Evolutionary conservation across 2,797 vertebrate species (phyloP), one percentile per base, ranked within the genome.

Genomic region (Anguilla megastoma): DNA sequence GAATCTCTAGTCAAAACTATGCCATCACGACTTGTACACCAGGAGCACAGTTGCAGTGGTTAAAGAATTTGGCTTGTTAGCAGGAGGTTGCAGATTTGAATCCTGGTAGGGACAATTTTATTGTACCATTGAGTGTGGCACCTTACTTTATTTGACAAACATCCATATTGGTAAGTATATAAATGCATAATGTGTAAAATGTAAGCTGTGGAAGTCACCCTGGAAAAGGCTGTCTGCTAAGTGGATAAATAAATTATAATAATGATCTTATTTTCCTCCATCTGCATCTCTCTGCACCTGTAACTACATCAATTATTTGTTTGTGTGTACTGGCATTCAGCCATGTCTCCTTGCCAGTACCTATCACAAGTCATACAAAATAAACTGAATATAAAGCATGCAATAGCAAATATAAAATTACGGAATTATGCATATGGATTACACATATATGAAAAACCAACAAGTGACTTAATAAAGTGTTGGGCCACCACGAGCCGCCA

Each of bases 281-380:
- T 80, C 41, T 48, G 41, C 18, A 80, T 80, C 76, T 80, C 76
- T 80, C 18, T 80, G 76, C 76, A 80, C 76, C 76, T 80, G 76
- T n/a, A 80, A 41, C 76, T 80, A 48, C 41, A 80, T 36, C 33
- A 76, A 41, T 76, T 41, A 41, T 76, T 76, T 36, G 74, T 36
- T 36, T 76, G 33, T 76, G 30, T 18, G 74, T 48, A 48, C 41
- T 80, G 76, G 36, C 76, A 48, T 80, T 21, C 41, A 80, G 76
- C 76, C 41, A 48, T 36, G 12, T 16, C 14, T 41, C 16, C 30
- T 76, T 41, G 33, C 12, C 41, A 48, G 76, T 8, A 80, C 36
- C 33, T 21, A 8, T 80, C 76, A 80, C 6, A 80, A 48, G 33
- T 36, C 33, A 76, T 76, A 76, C 30, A 36, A 76, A 76, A 76